Evolutionary conservation across 2,797 vertebrate species (phyloP), one percentile per base, ranked within the genome.

Genomic region (Calcarius lapponicus): DNA sequence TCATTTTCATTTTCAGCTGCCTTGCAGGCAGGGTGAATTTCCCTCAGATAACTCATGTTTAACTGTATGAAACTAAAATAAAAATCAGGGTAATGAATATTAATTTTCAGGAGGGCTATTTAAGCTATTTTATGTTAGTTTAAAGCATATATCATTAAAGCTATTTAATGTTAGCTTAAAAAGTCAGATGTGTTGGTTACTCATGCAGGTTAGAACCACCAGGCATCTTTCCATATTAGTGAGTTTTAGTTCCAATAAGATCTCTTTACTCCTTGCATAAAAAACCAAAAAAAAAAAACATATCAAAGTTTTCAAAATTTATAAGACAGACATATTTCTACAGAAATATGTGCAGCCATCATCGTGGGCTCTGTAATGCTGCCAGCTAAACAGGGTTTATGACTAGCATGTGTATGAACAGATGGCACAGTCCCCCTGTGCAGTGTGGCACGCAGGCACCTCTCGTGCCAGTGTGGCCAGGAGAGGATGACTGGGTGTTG

Each of bases 181-280:
- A 82, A 76, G 60, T 86, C 34, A 90, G 54, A 48, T 1, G 0
- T 43, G 32, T 71, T 80, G 67, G 57, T 91, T 93, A 95, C 54
- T 92, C 80, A 74, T 95, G 93, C 86, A 78, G n/a, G 71, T 94
- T 96, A 95, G 95, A 86, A 89, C 28, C 22, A 6, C 40, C 31
- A 94, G 47, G 24, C 38, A 47, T 47, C 36, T 80, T 85, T 87
- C 56, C 13, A 12, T 72, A 67, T 93, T 71, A 91, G 82, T 14
- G 47, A 60, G 24, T 81, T 91, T 93, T 96, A 94, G 78, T 95
- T 31, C 38, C 43, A 92, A 3, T 28, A 67, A 0, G 0, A 95
- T 88, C 85, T 86, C 76, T 92, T 95, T 95, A 93, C 38, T 82
- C 88, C 86, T 89, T 78, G 67, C 61, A 89, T 57, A n/a, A 20